Conservation (phyloP, 2,797 vertebrate genomes). For the Petrocephalus sullivani region DNA sequence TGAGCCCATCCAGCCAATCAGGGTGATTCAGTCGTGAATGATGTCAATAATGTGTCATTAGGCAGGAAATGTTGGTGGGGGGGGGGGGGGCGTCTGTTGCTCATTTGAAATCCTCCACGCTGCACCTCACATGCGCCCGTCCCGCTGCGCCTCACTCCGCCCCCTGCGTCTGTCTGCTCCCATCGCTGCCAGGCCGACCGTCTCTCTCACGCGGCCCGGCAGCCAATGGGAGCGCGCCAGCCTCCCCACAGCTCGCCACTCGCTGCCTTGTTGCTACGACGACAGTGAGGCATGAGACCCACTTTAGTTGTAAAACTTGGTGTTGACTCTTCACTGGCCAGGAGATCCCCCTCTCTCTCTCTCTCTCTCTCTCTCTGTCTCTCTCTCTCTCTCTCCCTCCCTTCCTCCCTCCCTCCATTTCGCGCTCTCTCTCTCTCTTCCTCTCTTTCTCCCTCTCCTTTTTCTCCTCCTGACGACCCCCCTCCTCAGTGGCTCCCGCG, state of each 20-base stretch:
- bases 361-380: neutral
- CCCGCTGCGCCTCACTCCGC: slow-evolving; percentile 32
- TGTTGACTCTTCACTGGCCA: slow-evolving; percentile 54
- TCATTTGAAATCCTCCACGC: slow-evolving; percentile 10
- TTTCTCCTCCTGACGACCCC: slow-evolving; percentile 17
- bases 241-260: slow-evolving; percentile 73
- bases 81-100: neutral
- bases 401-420: neutral
- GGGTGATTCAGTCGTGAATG: neutral
- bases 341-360: slow-evolving; percentile 28
- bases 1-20: neutral
- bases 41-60: neutral
- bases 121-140: slow-evolving; percentile 20
- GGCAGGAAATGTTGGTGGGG: neutral
- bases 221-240: slow-evolving; percentile 65
- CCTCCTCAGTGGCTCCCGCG: slow-evolving; percentile 19
- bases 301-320: slow-evolving; percentile 64
- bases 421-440: neutral
- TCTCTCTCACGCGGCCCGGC: slow-evolving; percentile 47
- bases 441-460: neutral
- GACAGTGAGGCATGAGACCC: slow-evolving; percentile 70
- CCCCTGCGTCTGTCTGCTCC: slow-evolving; percentile 54
- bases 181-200: slow-evolving; percentile 53
- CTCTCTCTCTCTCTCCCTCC: neutral
- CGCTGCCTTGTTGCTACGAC: slow-evolving; percentile 71